Conservation (phyloP, 2,888 invertebrate species). For the Leptopilina syphax region DNA sequence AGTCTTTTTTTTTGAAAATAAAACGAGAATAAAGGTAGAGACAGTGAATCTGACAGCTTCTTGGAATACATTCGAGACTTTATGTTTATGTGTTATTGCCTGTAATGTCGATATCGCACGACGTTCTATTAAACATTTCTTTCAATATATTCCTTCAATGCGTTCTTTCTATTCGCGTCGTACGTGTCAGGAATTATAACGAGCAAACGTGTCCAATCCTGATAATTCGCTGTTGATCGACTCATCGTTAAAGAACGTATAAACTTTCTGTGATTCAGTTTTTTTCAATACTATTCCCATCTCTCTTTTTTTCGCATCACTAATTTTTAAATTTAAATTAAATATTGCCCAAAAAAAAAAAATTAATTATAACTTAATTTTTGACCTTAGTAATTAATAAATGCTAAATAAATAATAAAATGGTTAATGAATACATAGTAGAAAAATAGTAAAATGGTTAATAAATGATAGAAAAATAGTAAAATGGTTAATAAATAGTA, state of each 20-base stretch:
- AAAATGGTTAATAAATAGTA: too few species aligned
- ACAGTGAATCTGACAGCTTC: conserved; percentile 18
- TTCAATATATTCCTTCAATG: conserved; percentile 26
- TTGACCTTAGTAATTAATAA: too few species aligned
- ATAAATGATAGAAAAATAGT: too few species aligned
- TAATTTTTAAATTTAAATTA: too few species aligned
- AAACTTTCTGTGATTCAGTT: conserved; percentile 30
- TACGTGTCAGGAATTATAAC: conserved; percentile 50
- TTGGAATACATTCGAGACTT: conserved; percentile 6
- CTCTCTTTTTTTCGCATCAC: background rate
- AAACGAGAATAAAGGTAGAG: background rate
- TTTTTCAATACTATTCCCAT: conserved; percentile 13
- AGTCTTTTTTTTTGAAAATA: background rate
- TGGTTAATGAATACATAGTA: too few species aligned
- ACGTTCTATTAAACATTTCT: conserved; percentile 11
- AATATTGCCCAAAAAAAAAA: too few species aligned
- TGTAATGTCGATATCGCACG: conserved; percentile 10
- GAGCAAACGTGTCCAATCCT: conserved; percentile 41
- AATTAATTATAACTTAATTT: too few species aligned
- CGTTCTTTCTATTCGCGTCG: conserved; percentile 14
- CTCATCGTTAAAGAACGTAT: conserved; percentile 56
- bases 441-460: too few species aligned
- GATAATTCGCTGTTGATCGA: conserved; percentile 52
- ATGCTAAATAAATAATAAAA: too few species aligned
- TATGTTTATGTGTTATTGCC: conserved; percentile 5